Evolutionary conservation across 2,797 vertebrate genomes (phyloP).

Genomic region (Myiothlypis chrysogaster): DNA sequence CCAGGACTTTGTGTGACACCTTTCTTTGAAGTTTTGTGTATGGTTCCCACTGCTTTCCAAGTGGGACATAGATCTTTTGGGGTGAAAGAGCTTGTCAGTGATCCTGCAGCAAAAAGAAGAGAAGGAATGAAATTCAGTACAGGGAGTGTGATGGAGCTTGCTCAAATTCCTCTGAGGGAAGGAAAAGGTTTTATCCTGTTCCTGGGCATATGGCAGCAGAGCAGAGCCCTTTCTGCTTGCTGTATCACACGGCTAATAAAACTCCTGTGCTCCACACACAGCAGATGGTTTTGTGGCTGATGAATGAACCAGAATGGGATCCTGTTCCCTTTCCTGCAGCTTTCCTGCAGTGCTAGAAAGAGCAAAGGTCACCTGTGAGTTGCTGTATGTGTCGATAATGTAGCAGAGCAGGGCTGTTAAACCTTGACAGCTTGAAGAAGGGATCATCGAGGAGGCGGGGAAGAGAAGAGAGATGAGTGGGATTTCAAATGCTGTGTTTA

Average conservation of each 20-base stretch:
- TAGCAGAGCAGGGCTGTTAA: background rate
- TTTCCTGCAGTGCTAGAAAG: constrained; percentile 10
- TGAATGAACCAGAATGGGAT: constrained; percentile 40
- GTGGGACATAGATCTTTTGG: background rate
- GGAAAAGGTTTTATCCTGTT: constrained; percentile 7
- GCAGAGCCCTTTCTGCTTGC: constrained; percentile 35
- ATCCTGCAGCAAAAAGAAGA: background rate
- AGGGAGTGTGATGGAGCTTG: background rate
- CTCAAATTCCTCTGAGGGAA: background rate
- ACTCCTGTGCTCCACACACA: background rate
- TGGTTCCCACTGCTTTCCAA: background rate
- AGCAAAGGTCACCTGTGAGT: background rate
- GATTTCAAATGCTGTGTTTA: background rate
- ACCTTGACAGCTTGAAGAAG: background rate
- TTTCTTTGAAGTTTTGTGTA: background rate
- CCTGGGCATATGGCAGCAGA: background rate
- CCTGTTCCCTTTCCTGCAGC: constrained; percentile 10
- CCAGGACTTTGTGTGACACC: background rate
- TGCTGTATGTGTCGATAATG: background rate
- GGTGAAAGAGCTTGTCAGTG: background rate
- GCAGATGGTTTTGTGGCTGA: constrained; percentile 54
- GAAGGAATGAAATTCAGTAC: background rate
- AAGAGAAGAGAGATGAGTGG: background rate
- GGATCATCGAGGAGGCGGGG: background rate
- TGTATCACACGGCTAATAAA: constrained; percentile 35